Evolutionary conservation across 2,888 invertebrate species (phyloP).

Genomic region (Argynnis bischoffii): DNA sequence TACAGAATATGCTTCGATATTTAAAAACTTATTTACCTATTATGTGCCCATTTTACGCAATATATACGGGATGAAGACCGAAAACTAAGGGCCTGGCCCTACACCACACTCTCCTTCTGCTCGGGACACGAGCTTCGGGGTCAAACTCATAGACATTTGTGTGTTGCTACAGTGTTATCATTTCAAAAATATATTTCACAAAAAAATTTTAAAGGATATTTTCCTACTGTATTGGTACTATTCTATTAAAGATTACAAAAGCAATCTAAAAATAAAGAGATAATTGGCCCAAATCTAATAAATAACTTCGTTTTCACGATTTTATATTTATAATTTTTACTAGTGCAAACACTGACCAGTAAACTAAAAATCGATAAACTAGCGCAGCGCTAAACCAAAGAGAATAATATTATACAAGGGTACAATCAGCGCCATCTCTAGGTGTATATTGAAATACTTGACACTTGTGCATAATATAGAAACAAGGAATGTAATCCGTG

Average conservation of each 20-base stretch:
- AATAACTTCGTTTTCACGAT: conserved; percentile 11
- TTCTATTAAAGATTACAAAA: not conserved
- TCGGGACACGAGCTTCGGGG: conserved; percentile 82
- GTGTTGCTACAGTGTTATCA: conserved; percentile 63
- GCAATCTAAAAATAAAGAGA: not conserved
- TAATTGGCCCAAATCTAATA: not conserved
- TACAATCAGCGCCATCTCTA: conserved; percentile 63
- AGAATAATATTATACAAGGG: conserved; percentile 50
- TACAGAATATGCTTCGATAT: conserved; percentile 37
- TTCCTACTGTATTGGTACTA: not conserved
- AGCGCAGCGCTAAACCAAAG: conserved; percentile 74
- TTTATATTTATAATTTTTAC: conserved; percentile 54
- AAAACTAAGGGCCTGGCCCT: conserved; percentile 80
- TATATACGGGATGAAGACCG: conserved; percentile 72
- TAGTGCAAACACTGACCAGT: conserved; percentile 60
- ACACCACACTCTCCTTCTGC: conserved; percentile 77
- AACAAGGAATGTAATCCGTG: not conserved
- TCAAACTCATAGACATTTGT: conserved; percentile 80
- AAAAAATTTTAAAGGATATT: conserved; percentile 9
- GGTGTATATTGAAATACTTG: conserved; percentile 11
- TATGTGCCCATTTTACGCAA: conserved; percentile 81
- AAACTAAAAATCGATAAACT: conserved; percentile 73
- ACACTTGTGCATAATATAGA: not conserved
- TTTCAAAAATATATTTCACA: conserved; percentile 23
- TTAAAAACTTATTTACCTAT: conserved; percentile 75